phyloP scores from a whole-genome alignment of 2,888 invertebrate species.

The Ochropleura plecta region DNA sequence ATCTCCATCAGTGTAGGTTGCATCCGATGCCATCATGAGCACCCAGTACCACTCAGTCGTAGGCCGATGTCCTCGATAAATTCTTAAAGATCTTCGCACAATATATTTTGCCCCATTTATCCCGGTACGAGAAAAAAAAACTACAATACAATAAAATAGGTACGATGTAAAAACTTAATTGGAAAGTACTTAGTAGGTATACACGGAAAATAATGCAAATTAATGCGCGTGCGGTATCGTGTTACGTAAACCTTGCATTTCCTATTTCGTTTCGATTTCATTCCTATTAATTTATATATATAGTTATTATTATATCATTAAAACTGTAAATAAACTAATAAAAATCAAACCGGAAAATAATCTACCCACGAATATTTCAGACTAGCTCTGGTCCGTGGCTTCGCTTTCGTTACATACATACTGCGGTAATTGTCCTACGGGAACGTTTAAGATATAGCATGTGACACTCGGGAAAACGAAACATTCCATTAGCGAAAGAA shows the following conservation, averaged over 20 bases:
- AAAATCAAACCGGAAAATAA: background rate
- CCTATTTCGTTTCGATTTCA: background rate
- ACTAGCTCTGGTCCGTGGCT: background rate
- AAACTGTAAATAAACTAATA: background rate
- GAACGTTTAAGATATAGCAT: background rate
- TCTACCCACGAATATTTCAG: background rate
- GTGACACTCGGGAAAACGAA: background rate
- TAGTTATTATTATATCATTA: background rate
- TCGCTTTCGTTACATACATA: background rate
- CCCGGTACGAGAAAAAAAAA: no score
- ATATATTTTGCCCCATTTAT: background rate
- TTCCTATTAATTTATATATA: no score
- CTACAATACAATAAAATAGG: background rate
- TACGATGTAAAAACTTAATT: background rate
- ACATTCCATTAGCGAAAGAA: background rate
- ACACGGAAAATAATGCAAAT: constrained; percentile 22
- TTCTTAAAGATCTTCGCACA: background rate
- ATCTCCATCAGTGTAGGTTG: background rate
- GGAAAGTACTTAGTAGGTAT: background rate
- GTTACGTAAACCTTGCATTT: constrained; percentile 17
- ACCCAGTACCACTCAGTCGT: background rate
- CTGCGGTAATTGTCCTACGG: background rate
- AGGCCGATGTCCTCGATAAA: background rate
- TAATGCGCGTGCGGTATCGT: background rate
- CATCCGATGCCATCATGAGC: background rate